Base-by-base conservation (phyloP, 2,797 vertebrate species). In the Takifugu rubripes region DNA sequence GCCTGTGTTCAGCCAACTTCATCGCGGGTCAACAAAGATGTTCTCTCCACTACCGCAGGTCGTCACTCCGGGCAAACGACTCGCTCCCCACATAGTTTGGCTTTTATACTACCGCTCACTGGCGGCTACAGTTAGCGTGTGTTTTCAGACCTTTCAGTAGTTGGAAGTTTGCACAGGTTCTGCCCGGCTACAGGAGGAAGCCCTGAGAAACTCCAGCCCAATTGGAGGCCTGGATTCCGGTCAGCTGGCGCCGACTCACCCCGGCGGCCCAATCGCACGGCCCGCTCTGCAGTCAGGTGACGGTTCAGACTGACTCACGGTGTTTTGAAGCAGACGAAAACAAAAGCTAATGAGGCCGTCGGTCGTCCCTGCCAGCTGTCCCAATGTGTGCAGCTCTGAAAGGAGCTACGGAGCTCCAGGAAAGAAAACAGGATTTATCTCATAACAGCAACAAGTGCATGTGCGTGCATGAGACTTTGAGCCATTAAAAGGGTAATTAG, bases 181-280 rank as follows among this genome's bases (percentile, higher is more conserved):
- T 92, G 90, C 91, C 90, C 64, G 74, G 89, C 83, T 88, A 91
- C 91, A 88, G 75, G 78, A 86, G 75, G 84, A 85, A 85, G 84
- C 81, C 83, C 55, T 68, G 10, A 75, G 47, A 62, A 65, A 56
- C 76, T 70, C 77, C 59, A 62, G 60, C 24, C 88, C 83, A 91
- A 89, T 92, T 72, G 66, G 61, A 79, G n/a, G 25, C 66, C 46
- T 14, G 5, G 59, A 6, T 59, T 61, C 54, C 2, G 47, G 66
- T 88, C 87, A 88, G 81, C 80, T 88, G 86, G 57, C 45, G 14
- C 55, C 31, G 65, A 55, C 61, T 67, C 73, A 54, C 2, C 1
- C 0, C 69, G 26, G 47, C 0, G 8, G 17, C 44, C 79, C 79
- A 86, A 84, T 79, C 42, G 1, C 9, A 0, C 2, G 1, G 49